Conservation (phyloP, 2,888 invertebrate species). For the Clusia tigrina region DNA sequence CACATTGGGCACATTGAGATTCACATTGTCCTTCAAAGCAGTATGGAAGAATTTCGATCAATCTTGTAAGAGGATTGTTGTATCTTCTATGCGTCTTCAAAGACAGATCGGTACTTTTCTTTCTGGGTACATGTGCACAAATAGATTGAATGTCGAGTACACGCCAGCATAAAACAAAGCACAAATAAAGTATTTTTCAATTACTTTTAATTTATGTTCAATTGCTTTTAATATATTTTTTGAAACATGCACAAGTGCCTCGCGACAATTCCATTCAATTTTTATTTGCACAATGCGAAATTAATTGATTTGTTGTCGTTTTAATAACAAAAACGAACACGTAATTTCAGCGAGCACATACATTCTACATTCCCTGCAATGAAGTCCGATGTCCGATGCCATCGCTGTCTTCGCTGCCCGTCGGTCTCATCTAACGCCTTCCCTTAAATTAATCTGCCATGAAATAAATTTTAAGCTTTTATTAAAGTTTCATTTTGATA, state of each 20-base stretch:
- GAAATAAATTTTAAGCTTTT: background rate
- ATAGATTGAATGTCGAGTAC: too few relatives aligned
- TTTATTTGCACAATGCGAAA: conserved; percentile 41
- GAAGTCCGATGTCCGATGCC: background rate
- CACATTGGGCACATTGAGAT: too few relatives aligned
- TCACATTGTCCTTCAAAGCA: too few relatives aligned
- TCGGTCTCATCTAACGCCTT: conserved; percentile 1
- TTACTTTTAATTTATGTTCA: conserved; percentile 54
- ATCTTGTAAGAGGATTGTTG: too few relatives aligned
- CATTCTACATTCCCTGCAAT: background rate
- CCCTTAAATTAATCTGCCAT: conserved; percentile 8
- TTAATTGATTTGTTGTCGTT: conserved; percentile 45
- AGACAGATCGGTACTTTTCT: too few relatives aligned
- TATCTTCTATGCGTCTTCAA: too few relatives aligned
- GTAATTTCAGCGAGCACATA: background rate
- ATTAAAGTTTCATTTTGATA: background rate
- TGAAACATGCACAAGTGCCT: background rate
- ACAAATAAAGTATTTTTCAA: conserved; percentile 49
- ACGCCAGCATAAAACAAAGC: too few relatives aligned
- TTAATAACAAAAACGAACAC: background rate
- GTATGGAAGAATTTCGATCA: too few relatives aligned
- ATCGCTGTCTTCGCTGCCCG: background rate
- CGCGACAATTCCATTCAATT: conserved; percentile 10
- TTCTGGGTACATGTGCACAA: too few relatives aligned
- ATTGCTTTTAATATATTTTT: conserved; percentile 37